Conservation (phyloP, 2,113 vertebrate genomes). For the Hiodon tergisus region DNA sequence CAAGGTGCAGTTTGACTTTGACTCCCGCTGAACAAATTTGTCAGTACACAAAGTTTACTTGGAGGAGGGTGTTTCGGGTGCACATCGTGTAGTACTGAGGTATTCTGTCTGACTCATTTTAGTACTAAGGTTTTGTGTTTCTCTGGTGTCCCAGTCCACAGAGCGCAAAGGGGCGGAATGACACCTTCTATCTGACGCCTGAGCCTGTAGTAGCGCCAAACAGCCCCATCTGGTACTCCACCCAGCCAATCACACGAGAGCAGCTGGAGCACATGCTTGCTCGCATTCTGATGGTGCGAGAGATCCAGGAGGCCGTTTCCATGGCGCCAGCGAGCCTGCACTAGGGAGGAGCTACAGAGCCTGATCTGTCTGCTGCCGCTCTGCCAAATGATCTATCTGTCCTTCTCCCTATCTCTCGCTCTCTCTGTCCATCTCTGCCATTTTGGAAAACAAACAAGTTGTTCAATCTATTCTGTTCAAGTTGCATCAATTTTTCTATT, state of each 20-base stretch:
- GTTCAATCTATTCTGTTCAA: too few relatives aligned
- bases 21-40: too few relatives aligned
- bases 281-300: conserved; percentile 92
- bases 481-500: too few relatives aligned
- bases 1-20: too few relatives aligned
- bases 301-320: conserved; percentile 92
- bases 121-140: too few relatives aligned
- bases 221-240: conserved; percentile 99
- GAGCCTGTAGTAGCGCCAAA: conserved; percentile 96
- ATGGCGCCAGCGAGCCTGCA: conserved; percentile 71
- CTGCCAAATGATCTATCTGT: not conserved
- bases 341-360: conserved; percentile 38
- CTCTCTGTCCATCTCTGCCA: not conserved
- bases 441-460: too few relatives aligned
- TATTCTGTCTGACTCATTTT: too few relatives aligned
- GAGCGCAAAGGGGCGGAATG: conserved; percentile 96
- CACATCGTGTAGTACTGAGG: too few relatives aligned
- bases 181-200: conserved; percentile 97
- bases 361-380: not conserved
- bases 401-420: not conserved
- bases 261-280: conserved; percentile 96
- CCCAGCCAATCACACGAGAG: conserved; percentile 89
- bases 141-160: conserved; percentile 72
- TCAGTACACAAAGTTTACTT: too few relatives aligned
- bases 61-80: too few relatives aligned